phyloP scores from a whole-genome alignment of 1,140 invertebrate species.

The Acromyrmex echinatior region DNA sequence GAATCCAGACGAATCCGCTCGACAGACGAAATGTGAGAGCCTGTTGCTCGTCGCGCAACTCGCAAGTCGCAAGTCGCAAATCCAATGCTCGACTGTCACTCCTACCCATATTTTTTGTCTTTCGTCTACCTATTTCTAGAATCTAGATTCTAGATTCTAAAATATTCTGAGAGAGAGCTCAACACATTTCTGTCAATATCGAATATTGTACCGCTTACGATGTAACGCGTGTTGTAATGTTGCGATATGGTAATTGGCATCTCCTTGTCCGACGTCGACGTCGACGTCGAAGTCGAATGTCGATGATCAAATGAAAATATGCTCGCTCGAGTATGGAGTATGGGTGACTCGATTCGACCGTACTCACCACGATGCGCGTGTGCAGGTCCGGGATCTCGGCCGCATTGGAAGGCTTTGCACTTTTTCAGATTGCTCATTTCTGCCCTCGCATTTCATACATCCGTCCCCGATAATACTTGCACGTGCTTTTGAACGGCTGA shows the following conservation, averaged over 20 bases:
- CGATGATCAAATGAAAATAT: not conserved
- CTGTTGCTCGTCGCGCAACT: slow-evolving; percentile 55
- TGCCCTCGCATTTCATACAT: slow-evolving; percentile 16
- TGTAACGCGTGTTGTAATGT: not conserved
- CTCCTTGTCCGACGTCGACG: not conserved
- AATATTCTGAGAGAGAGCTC: not conserved
- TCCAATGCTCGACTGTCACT: slow-evolving; percentile 47
- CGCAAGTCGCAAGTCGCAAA: too few species aligned
- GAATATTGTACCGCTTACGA: not conserved
- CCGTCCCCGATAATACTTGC: slow-evolving; percentile 28
- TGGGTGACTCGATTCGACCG: not conserved
- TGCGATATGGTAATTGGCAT: not conserved
- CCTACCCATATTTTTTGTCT: not conserved
- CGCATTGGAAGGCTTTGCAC: slow-evolving; percentile 60
- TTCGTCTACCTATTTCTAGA: not conserved
- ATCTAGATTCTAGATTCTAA: too few species aligned
- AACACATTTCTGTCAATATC: not conserved
- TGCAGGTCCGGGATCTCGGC: not conserved
- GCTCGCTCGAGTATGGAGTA: not conserved
- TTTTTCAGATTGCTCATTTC: slow-evolving; percentile 63
- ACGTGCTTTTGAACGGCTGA: slow-evolving; percentile 26
- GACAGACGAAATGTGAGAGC: slow-evolving; percentile 9
- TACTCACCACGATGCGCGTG: slow-evolving; percentile 33
- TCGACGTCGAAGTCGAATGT: not conserved
- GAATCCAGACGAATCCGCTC: not conserved